Evolutionary conservation across 2,888 invertebrate species (phyloP).

Genomic region (Euzophera pinguis): DNA sequence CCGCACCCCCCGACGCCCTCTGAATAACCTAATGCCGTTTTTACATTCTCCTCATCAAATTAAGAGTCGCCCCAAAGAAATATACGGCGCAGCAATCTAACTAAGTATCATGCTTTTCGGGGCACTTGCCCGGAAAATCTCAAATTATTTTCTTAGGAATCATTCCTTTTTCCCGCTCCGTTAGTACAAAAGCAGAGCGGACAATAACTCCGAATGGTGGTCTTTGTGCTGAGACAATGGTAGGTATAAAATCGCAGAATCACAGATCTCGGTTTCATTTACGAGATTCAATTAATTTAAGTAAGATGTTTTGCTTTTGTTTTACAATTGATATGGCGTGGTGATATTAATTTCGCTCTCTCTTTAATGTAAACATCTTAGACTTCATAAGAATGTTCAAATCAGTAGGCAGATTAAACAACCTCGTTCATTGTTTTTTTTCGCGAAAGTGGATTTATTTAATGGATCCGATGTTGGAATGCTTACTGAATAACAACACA

Average conservation of each 20-base stretch:
- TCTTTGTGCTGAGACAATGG: constrained; percentile 54
- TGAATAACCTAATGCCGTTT: constrained; percentile 56
- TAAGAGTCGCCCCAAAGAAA: constrained; percentile 54
- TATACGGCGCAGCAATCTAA: constrained; percentile 56
- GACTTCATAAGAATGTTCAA: neutral
- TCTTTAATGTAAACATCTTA: constrained; percentile 7
- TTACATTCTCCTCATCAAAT: constrained; percentile 65
- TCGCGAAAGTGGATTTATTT: neutral
- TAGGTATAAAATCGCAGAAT: constrained; percentile 34
- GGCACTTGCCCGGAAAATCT: constrained; percentile 46
- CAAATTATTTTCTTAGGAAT: constrained; percentile 52
- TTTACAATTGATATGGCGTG: constrained; percentile 36
- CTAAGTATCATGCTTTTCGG: constrained; percentile 44
- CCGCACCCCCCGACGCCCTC: constrained; percentile 28
- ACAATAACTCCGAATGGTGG: constrained; percentile 46
- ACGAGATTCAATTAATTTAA: constrained; percentile 52
- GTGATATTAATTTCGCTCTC: constrained; percentile 31
- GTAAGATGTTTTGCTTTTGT: constrained; percentile 30
- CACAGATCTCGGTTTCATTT: constrained; percentile 35
- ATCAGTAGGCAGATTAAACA: neutral
- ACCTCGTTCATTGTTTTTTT: neutral
- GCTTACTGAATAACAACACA: no score
- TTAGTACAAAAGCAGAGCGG: constrained; percentile 44
- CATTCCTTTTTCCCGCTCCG: constrained; percentile 33
- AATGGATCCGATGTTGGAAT: no score